These are phyloP conservation scores for Ypsolopha scabrella DNA, from an alignment of 2,888 invertebrate species.

Conservation along the genomic window DNA sequence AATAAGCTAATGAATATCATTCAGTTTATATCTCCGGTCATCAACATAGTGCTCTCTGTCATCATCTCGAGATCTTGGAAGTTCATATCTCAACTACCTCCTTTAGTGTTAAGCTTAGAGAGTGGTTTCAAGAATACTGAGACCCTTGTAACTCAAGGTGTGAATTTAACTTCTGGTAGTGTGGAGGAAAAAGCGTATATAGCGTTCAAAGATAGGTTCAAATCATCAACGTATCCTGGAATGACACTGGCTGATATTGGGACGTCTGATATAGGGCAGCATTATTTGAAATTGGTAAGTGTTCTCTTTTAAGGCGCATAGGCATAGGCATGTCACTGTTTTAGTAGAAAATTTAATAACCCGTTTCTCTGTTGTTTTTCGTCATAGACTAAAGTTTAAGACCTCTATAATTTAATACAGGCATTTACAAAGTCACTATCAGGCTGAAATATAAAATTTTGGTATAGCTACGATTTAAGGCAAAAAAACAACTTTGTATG, in stretches of 20 bases:
- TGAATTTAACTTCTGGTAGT: conserved; percentile 28
- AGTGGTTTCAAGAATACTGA: conserved; percentile 46
- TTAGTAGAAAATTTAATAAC: no score
- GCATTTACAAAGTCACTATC: no score
- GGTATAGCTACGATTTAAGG: no score
- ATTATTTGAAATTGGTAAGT: conserved; percentile 58
- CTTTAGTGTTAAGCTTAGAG: conserved; percentile 65
- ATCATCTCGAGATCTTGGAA: conserved; percentile 55
- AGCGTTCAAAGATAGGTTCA: conserved; percentile 46
- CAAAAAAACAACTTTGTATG: no score
- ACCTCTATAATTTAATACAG: no score
- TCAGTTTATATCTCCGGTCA: conserved; percentile 54
- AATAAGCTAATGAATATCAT: conserved; percentile 49
- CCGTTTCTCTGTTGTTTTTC: no score
- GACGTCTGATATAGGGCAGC: conserved; percentile 36
- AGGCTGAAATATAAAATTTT: no score
- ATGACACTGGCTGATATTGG: conserved; percentile 45
- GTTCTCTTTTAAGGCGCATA: no score
- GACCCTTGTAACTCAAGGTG: conserved; percentile 36
- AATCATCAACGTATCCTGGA: conserved; percentile 25
- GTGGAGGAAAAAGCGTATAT: conserved; percentile 32
- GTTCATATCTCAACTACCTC: conserved; percentile 68
- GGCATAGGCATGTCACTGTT: no score
- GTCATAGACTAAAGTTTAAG: no score
- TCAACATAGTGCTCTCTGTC: conserved; percentile 55